Evolutionary conservation across 2,888 invertebrate genomes (phyloP).

Genomic region (Cheilosia scutellata): DNA sequence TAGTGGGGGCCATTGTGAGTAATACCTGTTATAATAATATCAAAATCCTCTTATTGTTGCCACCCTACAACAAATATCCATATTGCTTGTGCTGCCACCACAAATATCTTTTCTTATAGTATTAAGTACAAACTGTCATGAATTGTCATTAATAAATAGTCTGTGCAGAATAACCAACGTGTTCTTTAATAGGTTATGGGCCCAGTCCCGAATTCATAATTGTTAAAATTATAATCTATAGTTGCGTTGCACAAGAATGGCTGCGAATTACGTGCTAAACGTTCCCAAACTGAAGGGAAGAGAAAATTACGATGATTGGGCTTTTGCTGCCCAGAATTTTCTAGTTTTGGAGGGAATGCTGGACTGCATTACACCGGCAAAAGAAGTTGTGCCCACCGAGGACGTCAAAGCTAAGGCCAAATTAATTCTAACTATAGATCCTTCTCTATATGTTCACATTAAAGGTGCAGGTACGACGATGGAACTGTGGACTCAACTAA

Average conservation of each 20-base stretch:
- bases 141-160: no score
- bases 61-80: no score
- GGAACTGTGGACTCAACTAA: slow-evolving; percentile 31
- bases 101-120: no score
- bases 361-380: slow-evolving; percentile 4
- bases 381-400: neutral
- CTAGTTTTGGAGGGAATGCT: slow-evolving; percentile 39
- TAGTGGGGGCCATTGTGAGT: no score
- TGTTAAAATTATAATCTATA: neutral
- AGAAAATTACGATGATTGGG: slow-evolving; percentile 40
- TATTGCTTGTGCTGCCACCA: no score
- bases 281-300: slow-evolving; percentile 36
- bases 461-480: slow-evolving; percentile 10
- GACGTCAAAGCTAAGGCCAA: slow-evolving; percentile 38
- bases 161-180: neutral
- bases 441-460: slow-evolving; percentile 50
- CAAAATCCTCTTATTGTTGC: neutral
- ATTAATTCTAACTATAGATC: slow-evolving; percentile 49
- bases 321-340: slow-evolving; percentile 44
- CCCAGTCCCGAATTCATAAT: neutral
- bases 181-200: slow-evolving; percentile 17
- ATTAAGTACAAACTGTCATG: no score
- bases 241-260: slow-evolving; percentile 13
- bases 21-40: slow-evolving; percentile 6
- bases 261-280: slow-evolving; percentile 23